These are phyloP conservation scores for Empis stercorea DNA, from an alignment of 2,888 invertebrate species.

Conservation along the genomic window DNA sequence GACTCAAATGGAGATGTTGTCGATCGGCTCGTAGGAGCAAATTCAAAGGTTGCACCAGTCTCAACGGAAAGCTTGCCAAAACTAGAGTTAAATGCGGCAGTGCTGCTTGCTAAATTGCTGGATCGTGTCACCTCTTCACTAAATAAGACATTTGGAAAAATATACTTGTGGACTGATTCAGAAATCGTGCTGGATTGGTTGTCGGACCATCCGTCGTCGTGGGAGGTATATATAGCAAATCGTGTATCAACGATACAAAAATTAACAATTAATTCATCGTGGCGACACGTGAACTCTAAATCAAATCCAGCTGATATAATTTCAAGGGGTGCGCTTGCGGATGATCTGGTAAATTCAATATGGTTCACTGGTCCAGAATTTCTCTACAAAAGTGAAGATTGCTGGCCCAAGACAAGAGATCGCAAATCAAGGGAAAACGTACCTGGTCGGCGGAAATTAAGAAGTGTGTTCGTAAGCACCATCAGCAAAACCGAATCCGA, in stretches of 20 bases:
- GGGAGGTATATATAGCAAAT: slow-evolving; percentile 11
- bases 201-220: slow-evolving; percentile 4
- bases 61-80: slow-evolving; percentile 3
- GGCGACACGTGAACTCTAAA: slow-evolving; percentile 18
- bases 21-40: slow-evolving; percentile 1
- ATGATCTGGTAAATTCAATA: slow-evolving; percentile 5
- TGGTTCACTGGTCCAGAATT: slow-evolving; percentile 9
- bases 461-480: too few species aligned
- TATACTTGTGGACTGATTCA: not conserved
- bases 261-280: slow-evolving; percentile 5
- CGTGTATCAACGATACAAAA: not conserved
- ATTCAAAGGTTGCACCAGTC: slow-evolving; percentile 7
- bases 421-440: too few species aligned
- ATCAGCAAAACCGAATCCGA: too few species aligned
- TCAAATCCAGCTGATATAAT: slow-evolving; percentile 23
- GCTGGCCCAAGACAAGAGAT: slow-evolving; percentile 1
- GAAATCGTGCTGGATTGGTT: slow-evolving; percentile 12
- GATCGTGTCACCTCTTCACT: not conserved
- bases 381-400: not conserved
- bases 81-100: slow-evolving; percentile 6
- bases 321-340: slow-evolving; percentile 16
- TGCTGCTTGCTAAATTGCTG: not conserved
- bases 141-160: not conserved
- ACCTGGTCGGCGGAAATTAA: too few species aligned
- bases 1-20: not conserved